phyloP scores from a whole-genome alignment of 1,140 invertebrate species.

The Drosophila sechellia region DNA sequence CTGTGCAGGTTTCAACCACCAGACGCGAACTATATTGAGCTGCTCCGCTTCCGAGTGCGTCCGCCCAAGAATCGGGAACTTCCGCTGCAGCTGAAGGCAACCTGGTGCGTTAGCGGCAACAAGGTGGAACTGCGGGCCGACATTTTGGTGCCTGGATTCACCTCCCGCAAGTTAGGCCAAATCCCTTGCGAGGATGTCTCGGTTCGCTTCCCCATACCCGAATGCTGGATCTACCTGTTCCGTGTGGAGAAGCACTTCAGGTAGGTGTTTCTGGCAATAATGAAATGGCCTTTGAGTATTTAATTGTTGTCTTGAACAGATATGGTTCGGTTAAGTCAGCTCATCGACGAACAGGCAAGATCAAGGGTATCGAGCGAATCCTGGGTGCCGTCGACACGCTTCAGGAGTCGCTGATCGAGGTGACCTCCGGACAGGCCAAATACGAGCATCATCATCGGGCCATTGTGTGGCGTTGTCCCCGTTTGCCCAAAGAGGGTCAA shows the following conservation, averaged over 20 bases:
- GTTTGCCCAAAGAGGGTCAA: conserved; percentile 98
- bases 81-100: conserved; percentile 96
- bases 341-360: conserved; percentile 94
- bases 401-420: conserved; percentile 97
- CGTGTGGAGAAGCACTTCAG: conserved; percentile 99
- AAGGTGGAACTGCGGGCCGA: conserved; percentile 97
- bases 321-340: conserved; percentile 99
- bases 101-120: conserved; percentile 93
- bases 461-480: conserved; percentile 98
- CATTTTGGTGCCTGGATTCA: conserved; percentile 97
- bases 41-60: conserved; percentile 97
- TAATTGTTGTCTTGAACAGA: conserved; percentile 35
- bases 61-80: conserved; percentile 98
- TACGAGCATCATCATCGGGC: conserved; percentile 99
- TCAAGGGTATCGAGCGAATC: conserved; percentile 97
- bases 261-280: conserved; percentile 77
- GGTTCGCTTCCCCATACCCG: conserved; percentile 98
- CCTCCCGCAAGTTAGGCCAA: conserved; percentile 96
- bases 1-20: conserved; percentile 96
- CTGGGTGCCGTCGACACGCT: conserved; percentile 96
- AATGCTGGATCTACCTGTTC: conserved; percentile 99
- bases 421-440: conserved; percentile 98
- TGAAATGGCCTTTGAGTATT: not conserved
- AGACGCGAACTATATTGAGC: conserved; percentile 98
- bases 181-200: conserved; percentile 99